A percentile compares a stretch with the other conserved stretches of the same genome.
Evolutionary conservation across 2,888 invertebrate species (phyloP).

Genomic region (Lasius platythorax): DNA sequence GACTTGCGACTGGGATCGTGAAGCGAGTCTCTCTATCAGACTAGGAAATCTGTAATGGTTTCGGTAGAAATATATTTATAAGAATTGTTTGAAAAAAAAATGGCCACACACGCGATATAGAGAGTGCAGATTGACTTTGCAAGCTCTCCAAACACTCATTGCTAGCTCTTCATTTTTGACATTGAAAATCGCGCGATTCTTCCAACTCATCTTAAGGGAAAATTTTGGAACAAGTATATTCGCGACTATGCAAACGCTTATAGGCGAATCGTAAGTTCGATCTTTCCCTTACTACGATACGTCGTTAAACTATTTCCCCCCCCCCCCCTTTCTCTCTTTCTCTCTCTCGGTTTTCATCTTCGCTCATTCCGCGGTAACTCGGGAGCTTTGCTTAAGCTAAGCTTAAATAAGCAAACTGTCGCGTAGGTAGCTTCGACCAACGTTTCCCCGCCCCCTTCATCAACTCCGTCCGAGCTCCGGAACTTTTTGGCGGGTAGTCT

Average conservation of each 20-base stretch:
- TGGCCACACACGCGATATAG: neutral
- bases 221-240: neutral
- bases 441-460: conserved; percentile 64
- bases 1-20: neutral
- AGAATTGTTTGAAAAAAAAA: neutral
- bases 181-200: neutral
- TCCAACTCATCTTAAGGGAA: neutral
- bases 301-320: neutral
- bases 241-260: conserved; percentile 32
- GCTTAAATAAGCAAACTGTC: conserved; percentile 79
- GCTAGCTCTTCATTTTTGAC: neutral
- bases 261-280: conserved; percentile 61
- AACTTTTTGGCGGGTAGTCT: conserved; percentile 70
- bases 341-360: conserved; percentile 35
- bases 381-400: conserved; percentile 75
- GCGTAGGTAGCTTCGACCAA: conserved; percentile 65
- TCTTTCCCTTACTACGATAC: conserved; percentile 63
- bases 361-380: conserved; percentile 60
- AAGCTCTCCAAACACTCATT: neutral
- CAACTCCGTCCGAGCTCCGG: conserved; percentile 59
- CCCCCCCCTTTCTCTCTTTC: neutral
- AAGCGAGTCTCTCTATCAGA: neutral
- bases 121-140: neutral
- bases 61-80: neutral
- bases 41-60: neutral